Conservation (phyloP, 1,140 invertebrate species). For the Plutomurus gul region DNA sequence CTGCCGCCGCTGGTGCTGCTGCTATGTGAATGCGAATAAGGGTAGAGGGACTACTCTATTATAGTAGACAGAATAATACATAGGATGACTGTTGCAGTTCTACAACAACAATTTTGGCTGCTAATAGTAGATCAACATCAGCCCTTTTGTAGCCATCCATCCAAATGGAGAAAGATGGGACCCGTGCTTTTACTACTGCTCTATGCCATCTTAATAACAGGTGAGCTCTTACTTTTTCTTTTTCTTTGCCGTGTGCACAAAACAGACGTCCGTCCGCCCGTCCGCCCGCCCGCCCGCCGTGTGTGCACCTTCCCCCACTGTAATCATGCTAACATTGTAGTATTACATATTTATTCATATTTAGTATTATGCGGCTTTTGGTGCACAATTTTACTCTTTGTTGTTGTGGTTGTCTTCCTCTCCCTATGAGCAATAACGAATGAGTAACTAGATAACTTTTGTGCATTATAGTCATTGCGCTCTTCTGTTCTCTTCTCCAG, state of each 20-base stretch:
- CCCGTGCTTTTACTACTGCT: conserved; percentile 1
- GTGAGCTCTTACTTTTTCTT: background rate
- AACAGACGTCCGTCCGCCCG: background rate
- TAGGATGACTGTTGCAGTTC: background rate
- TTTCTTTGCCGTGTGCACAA: too few relatives aligned
- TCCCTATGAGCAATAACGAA: background rate
- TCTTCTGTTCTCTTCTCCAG: background rate
- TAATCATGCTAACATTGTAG: too few relatives aligned
- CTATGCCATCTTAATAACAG: conserved; percentile 16
- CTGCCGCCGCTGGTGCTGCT: too few relatives aligned
- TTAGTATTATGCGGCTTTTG: background rate
- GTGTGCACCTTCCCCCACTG: background rate
- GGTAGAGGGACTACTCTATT: too few relatives aligned
- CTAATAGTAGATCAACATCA: conserved; percentile 20
- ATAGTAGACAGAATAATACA: background rate
- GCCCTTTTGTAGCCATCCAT: conserved; percentile 6
- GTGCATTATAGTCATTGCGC: background rate
- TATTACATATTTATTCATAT: background rate
- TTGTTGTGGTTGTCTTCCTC: background rate
- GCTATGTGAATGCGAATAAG: conserved; percentile 1
- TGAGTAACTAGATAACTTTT: background rate
- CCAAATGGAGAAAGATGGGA: conserved; percentile 33
- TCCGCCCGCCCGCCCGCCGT: background rate
- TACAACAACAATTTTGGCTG: conserved; percentile 9
- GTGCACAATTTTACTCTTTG: background rate